A percentile compares a stretch with the other conserved stretches of the same genome.
phyloP scores from a whole-genome alignment of 35 echinoderm and acorn worm genomes.

The Ptychodera flava region DNA sequence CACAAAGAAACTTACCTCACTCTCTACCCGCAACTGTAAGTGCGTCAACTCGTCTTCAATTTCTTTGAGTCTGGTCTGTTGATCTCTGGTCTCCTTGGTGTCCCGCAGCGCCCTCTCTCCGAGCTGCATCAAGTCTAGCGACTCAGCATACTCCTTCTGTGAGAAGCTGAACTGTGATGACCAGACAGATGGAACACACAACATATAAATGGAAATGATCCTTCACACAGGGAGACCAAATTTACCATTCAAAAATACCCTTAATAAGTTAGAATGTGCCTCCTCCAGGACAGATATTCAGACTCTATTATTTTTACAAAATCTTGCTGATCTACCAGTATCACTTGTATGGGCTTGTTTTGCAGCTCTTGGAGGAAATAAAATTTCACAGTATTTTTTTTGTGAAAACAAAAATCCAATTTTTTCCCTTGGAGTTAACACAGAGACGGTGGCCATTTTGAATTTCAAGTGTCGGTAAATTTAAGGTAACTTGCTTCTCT shows the following conservation, averaged over 20 bases:
- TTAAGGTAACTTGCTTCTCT: too few species aligned
- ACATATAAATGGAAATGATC: not conserved
- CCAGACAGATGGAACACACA: not conserved
- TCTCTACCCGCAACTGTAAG: constrained; percentile 76
- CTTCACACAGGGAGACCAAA: not conserved
- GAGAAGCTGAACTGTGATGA: not conserved
- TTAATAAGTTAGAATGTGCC: not conserved
- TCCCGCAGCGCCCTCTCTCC: constrained; percentile 85
- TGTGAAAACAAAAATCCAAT: too few species aligned
- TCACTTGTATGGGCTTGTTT: too few species aligned
- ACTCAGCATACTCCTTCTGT: constrained; percentile 2
- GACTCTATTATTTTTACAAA: too few species aligned
- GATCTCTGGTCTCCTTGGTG: constrained; percentile 35
- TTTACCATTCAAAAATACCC: not conserved
- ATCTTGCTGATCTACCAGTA: too few species aligned
- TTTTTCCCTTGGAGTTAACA: too few species aligned
- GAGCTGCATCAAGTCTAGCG: constrained; percentile 34
- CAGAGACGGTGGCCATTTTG: too few species aligned
- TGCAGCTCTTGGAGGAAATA: too few species aligned
- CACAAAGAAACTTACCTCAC: constrained; percentile 73
- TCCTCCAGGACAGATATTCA: not conserved
- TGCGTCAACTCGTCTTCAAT: constrained; percentile 77
- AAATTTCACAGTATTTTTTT: too few species aligned
- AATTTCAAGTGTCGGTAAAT: too few species aligned
- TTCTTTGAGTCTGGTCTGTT: constrained; percentile 65